Evolutionary conservation across 2,797 vertebrate species (phyloP).

Genomic region (Crenuchus spilurus): DNA sequence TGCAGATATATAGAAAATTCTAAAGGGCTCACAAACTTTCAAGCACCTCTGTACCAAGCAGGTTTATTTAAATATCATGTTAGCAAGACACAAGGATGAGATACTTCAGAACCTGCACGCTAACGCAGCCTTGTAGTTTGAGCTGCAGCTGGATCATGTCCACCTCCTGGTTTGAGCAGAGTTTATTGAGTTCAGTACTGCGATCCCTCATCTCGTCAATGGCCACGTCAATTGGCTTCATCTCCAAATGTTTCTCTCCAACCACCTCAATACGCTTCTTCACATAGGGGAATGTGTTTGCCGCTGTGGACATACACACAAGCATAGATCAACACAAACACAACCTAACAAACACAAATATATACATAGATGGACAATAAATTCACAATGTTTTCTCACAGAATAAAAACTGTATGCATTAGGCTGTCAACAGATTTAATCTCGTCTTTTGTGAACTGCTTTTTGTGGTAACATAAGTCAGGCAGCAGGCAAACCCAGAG

Average conservation of each 20-base stretch:
- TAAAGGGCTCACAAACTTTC: no score
- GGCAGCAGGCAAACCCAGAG: constrained; percentile 27
- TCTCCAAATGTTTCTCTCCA: constrained; percentile 87
- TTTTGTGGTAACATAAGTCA: not conserved
- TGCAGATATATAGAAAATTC: no score
- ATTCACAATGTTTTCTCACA: not conserved
- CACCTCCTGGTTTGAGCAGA: constrained; percentile 87
- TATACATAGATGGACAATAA: not conserved
- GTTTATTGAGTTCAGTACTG: constrained; percentile 87
- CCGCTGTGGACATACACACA: constrained; percentile 71
- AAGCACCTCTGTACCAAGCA: not conserved
- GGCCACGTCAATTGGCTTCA: constrained; percentile 94
- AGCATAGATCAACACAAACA: not conserved
- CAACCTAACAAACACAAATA: no score
- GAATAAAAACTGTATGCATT: not conserved
- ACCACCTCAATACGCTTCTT: constrained; percentile 94
- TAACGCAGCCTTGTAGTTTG: constrained; percentile 96
- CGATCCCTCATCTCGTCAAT: constrained; percentile 93
- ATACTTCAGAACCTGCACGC: constrained; percentile 85
- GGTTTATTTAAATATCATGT: not conserved
- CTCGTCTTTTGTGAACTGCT: not conserved
- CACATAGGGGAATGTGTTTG: constrained; percentile 91
- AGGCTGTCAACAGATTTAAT: not conserved
- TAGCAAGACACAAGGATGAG: constrained; percentile 25
- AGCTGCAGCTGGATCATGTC: constrained; percentile 96